phyloP scores from a whole-genome alignment of 2,888 invertebrate genomes.

The Leptopterna dolabrata region DNA sequence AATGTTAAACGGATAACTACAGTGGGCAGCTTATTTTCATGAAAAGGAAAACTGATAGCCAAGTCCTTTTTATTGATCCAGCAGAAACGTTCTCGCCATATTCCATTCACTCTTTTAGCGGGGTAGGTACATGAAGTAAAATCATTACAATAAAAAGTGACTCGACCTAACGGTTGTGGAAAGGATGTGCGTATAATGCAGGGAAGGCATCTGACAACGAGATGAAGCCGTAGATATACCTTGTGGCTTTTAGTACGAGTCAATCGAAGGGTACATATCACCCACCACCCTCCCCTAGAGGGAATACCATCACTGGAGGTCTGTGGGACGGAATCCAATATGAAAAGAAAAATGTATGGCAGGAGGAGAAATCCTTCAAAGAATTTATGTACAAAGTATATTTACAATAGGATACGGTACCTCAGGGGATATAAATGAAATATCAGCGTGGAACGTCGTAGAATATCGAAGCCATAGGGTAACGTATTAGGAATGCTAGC shows the following conservation, averaged over 20 bases:
- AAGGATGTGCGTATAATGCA: neutral
- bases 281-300: too few species aligned
- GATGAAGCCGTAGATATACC: neutral
- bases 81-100: too few species aligned
- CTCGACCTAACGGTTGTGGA: too few species aligned
- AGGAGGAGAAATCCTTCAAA: neutral
- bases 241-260: too few species aligned
- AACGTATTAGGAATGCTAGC: slow-evolving; percentile 85
- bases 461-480: slow-evolving; percentile 87
- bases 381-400: slow-evolving; percentile 8
- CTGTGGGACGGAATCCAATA: neutral
- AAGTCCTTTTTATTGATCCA: too few species aligned
- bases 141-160: too few species aligned
- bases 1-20: too few species aligned
- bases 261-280: neutral
- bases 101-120: too few species aligned
- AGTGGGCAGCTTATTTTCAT: too few species aligned
- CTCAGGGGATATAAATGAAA: neutral
- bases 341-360: neutral
- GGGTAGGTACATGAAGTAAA: too few species aligned
- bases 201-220: neutral
- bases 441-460: slow-evolving; percentile 71
- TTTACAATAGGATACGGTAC: neutral
- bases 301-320: neutral
- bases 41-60: too few species aligned